Percentiles rank a stretch among this genome's conserved stretches.
phyloP scores from a whole-genome alignment of 2,888 invertebrate species.

The Eudemis profundana region DNA sequence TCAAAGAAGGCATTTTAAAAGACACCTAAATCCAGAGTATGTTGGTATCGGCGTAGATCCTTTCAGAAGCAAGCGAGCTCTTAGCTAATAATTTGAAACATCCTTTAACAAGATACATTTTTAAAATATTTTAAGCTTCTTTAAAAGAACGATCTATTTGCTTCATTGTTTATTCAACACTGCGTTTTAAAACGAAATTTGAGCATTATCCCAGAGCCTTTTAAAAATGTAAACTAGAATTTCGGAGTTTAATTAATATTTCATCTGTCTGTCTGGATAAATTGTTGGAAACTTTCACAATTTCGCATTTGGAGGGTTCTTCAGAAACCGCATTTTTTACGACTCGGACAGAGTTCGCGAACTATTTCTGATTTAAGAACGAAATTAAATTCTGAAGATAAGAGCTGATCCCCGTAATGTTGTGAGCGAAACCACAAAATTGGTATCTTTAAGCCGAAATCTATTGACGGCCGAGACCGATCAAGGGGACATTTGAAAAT shows the following conservation, averaged over 20 bases:
- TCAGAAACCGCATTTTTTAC: constrained; percentile 41
- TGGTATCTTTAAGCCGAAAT: not conserved
- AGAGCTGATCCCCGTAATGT: not conserved
- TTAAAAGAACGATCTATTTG: not conserved
- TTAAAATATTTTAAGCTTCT: not conserved
- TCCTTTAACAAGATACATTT: not conserved
- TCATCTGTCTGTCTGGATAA: constrained; percentile 34
- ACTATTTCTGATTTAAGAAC: constrained; percentile 38
- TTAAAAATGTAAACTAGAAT: constrained; percentile 7
- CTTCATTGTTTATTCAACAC: not conserved
- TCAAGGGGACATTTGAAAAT: no score
- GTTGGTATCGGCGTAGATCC: no score
- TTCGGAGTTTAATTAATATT: constrained; percentile 32
- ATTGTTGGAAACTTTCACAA: constrained; percentile 40
- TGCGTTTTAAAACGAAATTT: constrained; percentile 8
- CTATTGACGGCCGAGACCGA: not conserved
- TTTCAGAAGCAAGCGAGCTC: not conserved
- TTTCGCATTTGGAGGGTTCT: constrained; percentile 37
- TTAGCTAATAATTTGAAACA: not conserved
- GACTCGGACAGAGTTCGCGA: constrained; percentile 28
- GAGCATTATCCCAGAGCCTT: not conserved
- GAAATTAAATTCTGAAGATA: constrained; percentile 31
- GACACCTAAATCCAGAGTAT: no score
- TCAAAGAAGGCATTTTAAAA: no score
- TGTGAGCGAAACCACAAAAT: not conserved